A percentile compares a stretch with the other conserved stretches of the same genome.
Conservation (phyloP, 1,140 invertebrate genomes). For the Pachypeltis micranthus region DNA sequence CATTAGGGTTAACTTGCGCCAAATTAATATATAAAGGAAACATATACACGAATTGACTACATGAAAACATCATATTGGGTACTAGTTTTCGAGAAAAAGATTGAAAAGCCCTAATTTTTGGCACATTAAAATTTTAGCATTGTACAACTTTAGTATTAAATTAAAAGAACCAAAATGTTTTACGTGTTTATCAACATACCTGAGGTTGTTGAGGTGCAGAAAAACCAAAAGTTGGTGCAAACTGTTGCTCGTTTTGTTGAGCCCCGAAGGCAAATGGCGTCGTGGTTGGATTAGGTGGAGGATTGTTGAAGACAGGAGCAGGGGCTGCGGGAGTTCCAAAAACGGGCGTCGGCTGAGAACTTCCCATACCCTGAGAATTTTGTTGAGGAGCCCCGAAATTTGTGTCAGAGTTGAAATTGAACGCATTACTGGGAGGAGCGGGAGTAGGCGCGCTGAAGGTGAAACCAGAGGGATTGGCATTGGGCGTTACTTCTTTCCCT, state of each 20-base stretch:
- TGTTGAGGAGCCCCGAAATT: no score
- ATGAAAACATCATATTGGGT: no score
- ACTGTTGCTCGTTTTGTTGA: background rate
- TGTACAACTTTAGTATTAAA: no score
- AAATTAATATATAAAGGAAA: no score
- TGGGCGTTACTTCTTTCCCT: background rate
- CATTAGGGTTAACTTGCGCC: no score
- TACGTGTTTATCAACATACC: no score
- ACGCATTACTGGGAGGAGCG: background rate
- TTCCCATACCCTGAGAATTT: no score
- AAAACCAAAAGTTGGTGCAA: constrained; percentile 4
- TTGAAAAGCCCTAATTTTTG: no score
- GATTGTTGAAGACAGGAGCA: background rate
- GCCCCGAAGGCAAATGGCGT: constrained; percentile 4
- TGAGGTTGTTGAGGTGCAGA: background rate
- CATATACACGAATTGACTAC: no score
- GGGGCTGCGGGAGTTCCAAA: constrained; percentile 1
- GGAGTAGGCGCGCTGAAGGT: background rate
- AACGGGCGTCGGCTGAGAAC: background rate
- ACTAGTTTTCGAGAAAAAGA: no score
- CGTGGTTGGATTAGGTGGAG: background rate
- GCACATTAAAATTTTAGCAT: no score
- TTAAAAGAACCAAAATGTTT: no score
- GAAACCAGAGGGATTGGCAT: background rate
- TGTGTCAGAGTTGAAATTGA: background rate